phyloP scores from a whole-genome alignment of 1,140 invertebrate genomes.

The Drosophila rhopaloa region DNA sequence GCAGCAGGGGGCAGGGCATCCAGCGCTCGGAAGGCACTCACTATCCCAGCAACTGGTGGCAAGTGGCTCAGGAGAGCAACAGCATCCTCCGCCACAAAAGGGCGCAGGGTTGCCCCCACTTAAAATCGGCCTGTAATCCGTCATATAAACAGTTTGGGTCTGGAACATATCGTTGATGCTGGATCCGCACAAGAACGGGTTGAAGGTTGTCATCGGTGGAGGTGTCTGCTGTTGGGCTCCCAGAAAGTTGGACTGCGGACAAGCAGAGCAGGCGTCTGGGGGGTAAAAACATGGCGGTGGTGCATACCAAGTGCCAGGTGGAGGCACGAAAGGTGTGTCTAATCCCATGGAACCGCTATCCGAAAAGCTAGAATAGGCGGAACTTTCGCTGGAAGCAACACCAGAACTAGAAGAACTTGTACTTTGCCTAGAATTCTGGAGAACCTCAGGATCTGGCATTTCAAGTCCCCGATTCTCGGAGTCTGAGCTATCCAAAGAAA shows the following conservation, averaged over 20 bases:
- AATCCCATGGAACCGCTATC: not conserved
- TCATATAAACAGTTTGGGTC: conserved; percentile 32
- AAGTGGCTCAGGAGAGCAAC: not conserved
- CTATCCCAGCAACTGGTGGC: not conserved
- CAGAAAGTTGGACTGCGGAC: conserved; percentile 10
- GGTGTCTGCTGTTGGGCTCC: not conserved
- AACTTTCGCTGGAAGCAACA: not conserved
- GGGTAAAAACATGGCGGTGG: not conserved
- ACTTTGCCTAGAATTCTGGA: no score
- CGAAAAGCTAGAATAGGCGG: not conserved
- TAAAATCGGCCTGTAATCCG: conserved; percentile 34
- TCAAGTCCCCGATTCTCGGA: not conserved
- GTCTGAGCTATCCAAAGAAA: no score
- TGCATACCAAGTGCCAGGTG: not conserved
- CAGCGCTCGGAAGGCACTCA: not conserved
- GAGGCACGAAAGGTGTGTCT: not conserved
- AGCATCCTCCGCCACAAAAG: not conserved
- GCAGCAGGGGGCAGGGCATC: not conserved
- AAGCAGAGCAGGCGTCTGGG: not conserved
- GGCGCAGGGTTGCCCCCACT: conserved; percentile 9
- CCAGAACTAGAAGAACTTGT: not conserved
- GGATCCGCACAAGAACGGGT: no score
- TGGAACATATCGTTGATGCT: conserved; percentile 28
- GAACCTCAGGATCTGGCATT: not conserved
- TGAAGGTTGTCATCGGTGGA: not conserved